These are phyloP conservation scores for Sardinella longiceps DNA, from an alignment of 2,797 vertebrate genomes.

Conservation along the genomic window DNA sequence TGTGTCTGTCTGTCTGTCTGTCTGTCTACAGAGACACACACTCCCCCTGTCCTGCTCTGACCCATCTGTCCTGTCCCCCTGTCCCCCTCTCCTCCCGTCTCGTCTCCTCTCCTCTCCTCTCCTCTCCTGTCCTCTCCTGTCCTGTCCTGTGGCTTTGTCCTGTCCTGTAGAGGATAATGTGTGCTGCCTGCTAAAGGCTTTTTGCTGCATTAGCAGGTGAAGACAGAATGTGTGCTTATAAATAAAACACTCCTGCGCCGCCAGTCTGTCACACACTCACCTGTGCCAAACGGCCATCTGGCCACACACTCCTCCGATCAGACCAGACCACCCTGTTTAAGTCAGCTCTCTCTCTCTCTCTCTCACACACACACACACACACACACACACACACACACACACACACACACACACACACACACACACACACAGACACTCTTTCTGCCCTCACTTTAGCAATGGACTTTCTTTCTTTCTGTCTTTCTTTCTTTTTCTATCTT, in stretches of 20 bases:
- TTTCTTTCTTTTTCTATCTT: slow-evolving; percentile 4
- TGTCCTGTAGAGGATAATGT: neutral
- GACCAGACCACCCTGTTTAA: neutral
- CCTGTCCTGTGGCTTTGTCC: neutral
- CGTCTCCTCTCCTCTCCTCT: too few relatives aligned
- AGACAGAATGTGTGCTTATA: slow-evolving; percentile 67
- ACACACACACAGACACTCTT: neutral
- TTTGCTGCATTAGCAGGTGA: slow-evolving; percentile 31
- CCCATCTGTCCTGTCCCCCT: neutral
- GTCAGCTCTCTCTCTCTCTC: too few relatives aligned
- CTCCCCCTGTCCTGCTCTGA: too few relatives aligned
- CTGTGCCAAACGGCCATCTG: slow-evolving; percentile 33
- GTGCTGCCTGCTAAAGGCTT: neutral
- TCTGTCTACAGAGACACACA: neutral
- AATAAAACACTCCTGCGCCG: slow-evolving; percentile 69
- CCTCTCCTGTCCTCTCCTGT: too few relatives aligned
- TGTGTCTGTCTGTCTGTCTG: neutral
- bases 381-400: neutral
- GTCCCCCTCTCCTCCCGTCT: too few relatives aligned
- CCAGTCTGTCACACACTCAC: slow-evolving; percentile 57
- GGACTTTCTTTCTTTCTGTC: neutral
- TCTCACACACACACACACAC: neutral
- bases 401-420: too few relatives aligned
- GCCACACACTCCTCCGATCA: neutral
- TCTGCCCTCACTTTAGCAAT: neutral